Conservation (phyloP, 1,140 invertebrate genomes). For the Pseudomyrmex concolor region DNA sequence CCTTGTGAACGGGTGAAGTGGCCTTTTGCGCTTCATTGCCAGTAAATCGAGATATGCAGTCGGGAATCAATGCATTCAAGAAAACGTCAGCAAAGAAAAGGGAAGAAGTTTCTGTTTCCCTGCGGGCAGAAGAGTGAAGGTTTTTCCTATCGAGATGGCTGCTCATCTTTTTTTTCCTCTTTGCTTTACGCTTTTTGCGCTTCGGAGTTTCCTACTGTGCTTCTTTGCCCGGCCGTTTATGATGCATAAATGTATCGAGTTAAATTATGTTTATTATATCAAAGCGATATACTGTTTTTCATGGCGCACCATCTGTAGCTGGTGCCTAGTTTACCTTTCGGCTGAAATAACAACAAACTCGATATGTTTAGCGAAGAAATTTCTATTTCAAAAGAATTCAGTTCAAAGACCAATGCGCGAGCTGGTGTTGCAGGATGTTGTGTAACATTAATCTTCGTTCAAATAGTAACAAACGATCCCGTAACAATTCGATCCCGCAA, state of each 20-base stretch:
- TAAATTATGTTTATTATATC: slow-evolving; percentile 5
- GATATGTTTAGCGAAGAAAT: neutral
- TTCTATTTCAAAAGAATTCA: neutral
- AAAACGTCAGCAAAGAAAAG: slow-evolving; percentile 18
- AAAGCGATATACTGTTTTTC: neutral
- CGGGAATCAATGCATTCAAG: slow-evolving; percentile 42
- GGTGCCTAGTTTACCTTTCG: neutral
- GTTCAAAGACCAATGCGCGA: too few species aligned
- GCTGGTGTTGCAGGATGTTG: too few species aligned
- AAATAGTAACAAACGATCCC: too few species aligned
- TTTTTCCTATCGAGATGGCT: slow-evolving; percentile 36
- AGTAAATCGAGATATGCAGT: slow-evolving; percentile 37
- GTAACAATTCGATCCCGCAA: too few species aligned
- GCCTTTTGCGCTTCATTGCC: slow-evolving; percentile 26
- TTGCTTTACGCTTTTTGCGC: slow-evolving; percentile 4
- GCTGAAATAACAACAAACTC: neutral
- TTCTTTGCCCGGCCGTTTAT: neutral
- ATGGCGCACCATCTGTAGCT: neutral
- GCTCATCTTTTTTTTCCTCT: slow-evolving; percentile 1
- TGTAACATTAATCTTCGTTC: too few species aligned
- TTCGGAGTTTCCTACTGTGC: slow-evolving; percentile 8
- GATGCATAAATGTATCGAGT: slow-evolving; percentile 17
- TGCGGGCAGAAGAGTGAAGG: neutral
- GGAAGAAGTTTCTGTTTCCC: slow-evolving; percentile 8
- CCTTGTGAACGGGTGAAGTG: neutral